phyloP scores from a whole-genome alignment of 2,888 invertebrate species.

The Erebia epiphron region DNA sequence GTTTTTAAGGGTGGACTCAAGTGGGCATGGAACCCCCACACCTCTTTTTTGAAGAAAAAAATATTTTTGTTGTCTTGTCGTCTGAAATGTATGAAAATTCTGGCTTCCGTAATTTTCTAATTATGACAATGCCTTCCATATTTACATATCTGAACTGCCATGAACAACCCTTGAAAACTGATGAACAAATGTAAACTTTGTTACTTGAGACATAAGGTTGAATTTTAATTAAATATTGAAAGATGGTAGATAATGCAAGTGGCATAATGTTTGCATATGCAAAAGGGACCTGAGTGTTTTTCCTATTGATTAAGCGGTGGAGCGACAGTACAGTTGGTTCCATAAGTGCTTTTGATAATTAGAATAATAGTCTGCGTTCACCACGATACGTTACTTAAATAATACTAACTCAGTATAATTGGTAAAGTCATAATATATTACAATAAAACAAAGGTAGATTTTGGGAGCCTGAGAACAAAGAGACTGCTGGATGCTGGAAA shows the following conservation, averaged over 20 bases:
- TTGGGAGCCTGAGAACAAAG: too few species aligned
- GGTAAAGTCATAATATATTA: too few species aligned
- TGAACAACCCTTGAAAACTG: conserved; percentile 29
- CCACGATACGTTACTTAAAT: too few species aligned
- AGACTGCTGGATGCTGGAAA: too few species aligned
- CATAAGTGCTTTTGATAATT: conserved; percentile 40
- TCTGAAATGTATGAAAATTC: conserved; percentile 1
- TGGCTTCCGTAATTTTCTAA: conserved; percentile 25
- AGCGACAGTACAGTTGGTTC: conserved; percentile 52
- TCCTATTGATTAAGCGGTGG: conserved; percentile 72
- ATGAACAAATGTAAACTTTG: conserved; percentile 19
- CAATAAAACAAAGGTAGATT: too few species aligned
- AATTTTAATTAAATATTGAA: conserved; percentile 23
- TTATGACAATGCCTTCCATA: conserved; percentile 29
- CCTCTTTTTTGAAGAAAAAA: background rate
- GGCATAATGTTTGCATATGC: conserved; percentile 75
- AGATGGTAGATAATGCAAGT: conserved; percentile 49
- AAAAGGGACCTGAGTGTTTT: conserved; percentile 75
- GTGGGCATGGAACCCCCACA: background rate
- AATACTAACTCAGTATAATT: too few species aligned
- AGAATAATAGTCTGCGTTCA: background rate
- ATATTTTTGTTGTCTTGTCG: background rate
- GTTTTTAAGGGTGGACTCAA: background rate
- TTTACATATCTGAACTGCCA: conserved; percentile 35
- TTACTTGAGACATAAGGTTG: background rate